Conservation (phyloP, 2,797 vertebrate genomes). For the Phrynocephalus forsythii region DNA sequence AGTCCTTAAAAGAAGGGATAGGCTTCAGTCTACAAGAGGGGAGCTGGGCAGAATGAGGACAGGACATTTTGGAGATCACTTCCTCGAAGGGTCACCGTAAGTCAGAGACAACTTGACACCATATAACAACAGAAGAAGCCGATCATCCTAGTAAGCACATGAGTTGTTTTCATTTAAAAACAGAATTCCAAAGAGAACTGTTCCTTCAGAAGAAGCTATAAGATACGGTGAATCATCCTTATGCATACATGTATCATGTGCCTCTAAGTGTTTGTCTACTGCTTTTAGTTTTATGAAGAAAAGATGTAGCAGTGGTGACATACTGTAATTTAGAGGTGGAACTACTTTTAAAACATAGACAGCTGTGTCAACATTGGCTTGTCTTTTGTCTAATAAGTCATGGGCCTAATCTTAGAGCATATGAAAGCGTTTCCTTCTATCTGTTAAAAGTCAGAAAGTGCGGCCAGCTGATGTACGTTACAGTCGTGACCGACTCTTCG, state of each 20-base stretch:
- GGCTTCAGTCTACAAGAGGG: no score
- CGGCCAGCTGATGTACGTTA: not conserved
- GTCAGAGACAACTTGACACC: no score
- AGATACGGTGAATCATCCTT: constrained; percentile 31
- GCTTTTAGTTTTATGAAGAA: constrained; percentile 20
- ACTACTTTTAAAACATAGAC: not conserved
- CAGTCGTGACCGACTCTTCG: no score
- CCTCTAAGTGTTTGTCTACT: constrained; percentile 54
- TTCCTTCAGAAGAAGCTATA: constrained; percentile 23
- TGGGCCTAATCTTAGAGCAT: not conserved
- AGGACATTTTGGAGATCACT: no score
- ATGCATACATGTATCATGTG: not conserved
- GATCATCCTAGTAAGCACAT: no score
- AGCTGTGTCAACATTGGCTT: not conserved
- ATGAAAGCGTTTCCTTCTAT: not conserved
- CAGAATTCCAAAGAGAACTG: constrained; percentile 7
- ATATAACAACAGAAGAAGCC: no score
- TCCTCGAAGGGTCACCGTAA: no score
- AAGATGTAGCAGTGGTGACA: not conserved
- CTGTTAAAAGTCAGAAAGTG: not conserved
- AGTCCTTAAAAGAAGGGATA: no score
- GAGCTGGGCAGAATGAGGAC: no score
- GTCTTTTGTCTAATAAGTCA: rapidly evolving
- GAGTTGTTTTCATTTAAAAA: constrained; percentile 17
- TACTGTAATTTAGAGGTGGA: not conserved